phyloP scores from a whole-genome alignment of 2,797 vertebrate species.

The Oceanodroma leucorhoa region DNA sequence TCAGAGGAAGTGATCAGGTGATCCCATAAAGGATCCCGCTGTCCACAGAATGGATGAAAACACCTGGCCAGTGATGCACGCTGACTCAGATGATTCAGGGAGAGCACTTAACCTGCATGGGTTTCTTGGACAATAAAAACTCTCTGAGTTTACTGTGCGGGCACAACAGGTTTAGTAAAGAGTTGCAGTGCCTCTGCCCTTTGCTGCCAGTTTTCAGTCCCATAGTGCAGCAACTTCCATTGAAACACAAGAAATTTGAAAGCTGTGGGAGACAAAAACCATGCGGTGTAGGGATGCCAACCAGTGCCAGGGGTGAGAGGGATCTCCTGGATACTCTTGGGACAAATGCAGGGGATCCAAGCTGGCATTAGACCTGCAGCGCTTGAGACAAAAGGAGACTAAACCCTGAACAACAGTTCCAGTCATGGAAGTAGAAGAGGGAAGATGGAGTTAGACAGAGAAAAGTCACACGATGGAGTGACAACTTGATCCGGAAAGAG shows the following conservation, averaged over 20 bases:
- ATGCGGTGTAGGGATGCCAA: background rate
- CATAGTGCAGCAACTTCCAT: background rate
- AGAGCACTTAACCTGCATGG: background rate
- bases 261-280: background rate
- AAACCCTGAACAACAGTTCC: background rate
- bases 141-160: background rate
- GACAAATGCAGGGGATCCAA: background rate
- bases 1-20: background rate
- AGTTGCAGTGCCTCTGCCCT: background rate
- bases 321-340: background rate
- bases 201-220: background rate
- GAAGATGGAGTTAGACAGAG: background rate
- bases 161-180: background rate
- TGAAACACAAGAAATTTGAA: background rate
- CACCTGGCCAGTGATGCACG: background rate
- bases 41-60: background rate
- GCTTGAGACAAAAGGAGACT: background rate
- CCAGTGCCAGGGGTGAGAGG: background rate
- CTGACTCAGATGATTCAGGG: background rate
- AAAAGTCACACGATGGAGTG: background rate
- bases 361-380: background rate
- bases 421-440: background rate
- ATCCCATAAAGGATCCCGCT: background rate
- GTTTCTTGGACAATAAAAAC: background rate
- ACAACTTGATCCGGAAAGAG: background rate